Percentiles rank a stretch among this genome's conserved stretches.
phyloP scores from a whole-genome alignment of 2,888 invertebrate genomes.

The Anoplius nigerrimus region DNA sequence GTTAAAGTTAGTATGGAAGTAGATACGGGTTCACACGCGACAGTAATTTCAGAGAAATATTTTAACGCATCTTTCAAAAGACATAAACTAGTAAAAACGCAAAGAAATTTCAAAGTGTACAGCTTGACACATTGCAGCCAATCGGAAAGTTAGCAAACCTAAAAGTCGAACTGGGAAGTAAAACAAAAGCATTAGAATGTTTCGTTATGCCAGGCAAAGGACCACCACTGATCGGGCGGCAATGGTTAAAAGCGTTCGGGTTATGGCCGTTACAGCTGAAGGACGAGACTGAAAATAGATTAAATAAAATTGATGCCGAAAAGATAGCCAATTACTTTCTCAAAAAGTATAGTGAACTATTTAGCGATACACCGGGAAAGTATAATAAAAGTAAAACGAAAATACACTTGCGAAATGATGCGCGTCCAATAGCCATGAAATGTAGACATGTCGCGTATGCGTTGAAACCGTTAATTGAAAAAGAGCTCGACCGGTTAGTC shows the following conservation, averaged over 20 bases:
- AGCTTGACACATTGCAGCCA: background rate
- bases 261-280: conserved; percentile 4
- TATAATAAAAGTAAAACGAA: conserved; percentile 12
- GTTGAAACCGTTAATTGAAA: conserved; percentile 28
- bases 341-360: background rate
- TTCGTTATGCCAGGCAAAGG: background rate
- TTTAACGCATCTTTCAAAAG: background rate
- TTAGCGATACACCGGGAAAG: background rate
- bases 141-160: background rate
- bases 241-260: background rate
- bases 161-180: background rate
- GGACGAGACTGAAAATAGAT: background rate
- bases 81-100: background rate
- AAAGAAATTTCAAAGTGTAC: background rate
- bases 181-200: background rate
- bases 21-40: conserved; percentile 45
- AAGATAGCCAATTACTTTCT: background rate
- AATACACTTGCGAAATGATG: conserved; percentile 39
- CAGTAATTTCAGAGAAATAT: conserved; percentile 32
- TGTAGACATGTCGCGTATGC: conserved; percentile 52
- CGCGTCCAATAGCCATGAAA: conserved; percentile 46
- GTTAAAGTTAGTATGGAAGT: conserved; percentile 39
- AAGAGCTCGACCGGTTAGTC: conserved; percentile 34
- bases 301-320: background rate
- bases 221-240: background rate